These are phyloP conservation scores for Rhagologus leucostigma DNA, from an alignment of 2,113 vertebrate species.

Conservation along the genomic window DNA sequence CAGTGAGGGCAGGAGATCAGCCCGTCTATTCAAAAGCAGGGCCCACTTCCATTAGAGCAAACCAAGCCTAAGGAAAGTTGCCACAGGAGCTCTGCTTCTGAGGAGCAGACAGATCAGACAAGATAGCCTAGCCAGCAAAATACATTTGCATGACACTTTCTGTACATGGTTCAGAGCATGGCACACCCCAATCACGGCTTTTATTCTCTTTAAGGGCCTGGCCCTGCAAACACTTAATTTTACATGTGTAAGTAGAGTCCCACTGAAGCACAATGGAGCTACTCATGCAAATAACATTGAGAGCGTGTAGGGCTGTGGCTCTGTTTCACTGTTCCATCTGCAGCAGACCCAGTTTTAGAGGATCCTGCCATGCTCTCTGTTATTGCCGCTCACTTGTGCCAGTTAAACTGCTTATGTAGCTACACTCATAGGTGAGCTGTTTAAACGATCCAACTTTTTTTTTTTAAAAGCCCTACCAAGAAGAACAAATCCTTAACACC, in stretches of 20 bases:
- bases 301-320: neutral
- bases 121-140: neutral
- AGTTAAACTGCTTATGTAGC: neutral
- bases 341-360: slow-evolving; percentile 31
- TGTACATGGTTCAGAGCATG: neutral
- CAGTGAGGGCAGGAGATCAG: neutral
- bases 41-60: neutral
- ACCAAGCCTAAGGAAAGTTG: neutral
- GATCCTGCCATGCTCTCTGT: neutral
- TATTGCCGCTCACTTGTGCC: neutral
- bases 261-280: slow-evolving; percentile 43
- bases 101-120: neutral
- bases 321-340: slow-evolving; percentile 3
- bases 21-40: neutral
- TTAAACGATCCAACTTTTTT: neutral
- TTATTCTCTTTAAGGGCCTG: slow-evolving; percentile 16
- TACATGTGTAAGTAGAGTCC: slow-evolving; percentile 44
- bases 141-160: slow-evolving; percentile 12
- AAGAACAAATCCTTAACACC: neutral
- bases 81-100: neutral
- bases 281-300: slow-evolving; percentile 48
- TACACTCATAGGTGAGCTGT: neutral
- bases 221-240: slow-evolving; percentile 42
- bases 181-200: neutral
- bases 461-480: neutral